These are phyloP conservation scores for Himalopsyche tibetana DNA, from an alignment of 2,888 invertebrate genomes.

Conservation along the genomic window DNA sequence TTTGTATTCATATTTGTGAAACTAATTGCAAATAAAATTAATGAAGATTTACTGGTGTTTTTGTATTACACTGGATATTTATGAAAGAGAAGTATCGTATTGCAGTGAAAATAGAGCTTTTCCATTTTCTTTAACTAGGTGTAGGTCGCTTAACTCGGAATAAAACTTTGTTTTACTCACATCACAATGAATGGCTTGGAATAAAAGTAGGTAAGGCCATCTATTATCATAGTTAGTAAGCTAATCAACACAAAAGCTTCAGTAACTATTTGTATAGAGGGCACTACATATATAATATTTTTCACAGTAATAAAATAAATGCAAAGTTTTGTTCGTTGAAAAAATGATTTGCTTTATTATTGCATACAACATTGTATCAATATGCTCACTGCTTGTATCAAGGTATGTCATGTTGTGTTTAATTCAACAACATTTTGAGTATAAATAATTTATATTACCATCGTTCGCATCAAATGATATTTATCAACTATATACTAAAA, in stretches of 20 bases:
- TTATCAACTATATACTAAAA: too few species aligned
- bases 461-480: too few species aligned
- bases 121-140: slow-evolving; percentile 11
- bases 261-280: slow-evolving; percentile 37
- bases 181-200: slow-evolving; percentile 55
- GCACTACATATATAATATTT: background rate
- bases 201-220: slow-evolving; percentile 56
- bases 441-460: too few species aligned
- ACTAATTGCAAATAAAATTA: too few species aligned
- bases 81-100: background rate
- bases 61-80: background rate
- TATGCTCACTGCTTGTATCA: too few species aligned
- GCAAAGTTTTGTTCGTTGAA: too few species aligned
- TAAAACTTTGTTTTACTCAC: slow-evolving; percentile 57
- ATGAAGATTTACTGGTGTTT: too few species aligned
- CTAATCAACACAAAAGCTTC: slow-evolving; percentile 46
- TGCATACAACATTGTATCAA: too few species aligned
- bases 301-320: background rate
- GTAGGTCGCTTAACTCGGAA: slow-evolving; percentile 51
- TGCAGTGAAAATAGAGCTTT: background rate
- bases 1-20: too few species aligned
- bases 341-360: too few species aligned
- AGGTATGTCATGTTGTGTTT: too few species aligned
- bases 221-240: slow-evolving; percentile 60
- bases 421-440: too few species aligned